phyloP scores from a whole-genome alignment of 2,113 vertebrate species.

The Cephalophus harveyi region DNA sequence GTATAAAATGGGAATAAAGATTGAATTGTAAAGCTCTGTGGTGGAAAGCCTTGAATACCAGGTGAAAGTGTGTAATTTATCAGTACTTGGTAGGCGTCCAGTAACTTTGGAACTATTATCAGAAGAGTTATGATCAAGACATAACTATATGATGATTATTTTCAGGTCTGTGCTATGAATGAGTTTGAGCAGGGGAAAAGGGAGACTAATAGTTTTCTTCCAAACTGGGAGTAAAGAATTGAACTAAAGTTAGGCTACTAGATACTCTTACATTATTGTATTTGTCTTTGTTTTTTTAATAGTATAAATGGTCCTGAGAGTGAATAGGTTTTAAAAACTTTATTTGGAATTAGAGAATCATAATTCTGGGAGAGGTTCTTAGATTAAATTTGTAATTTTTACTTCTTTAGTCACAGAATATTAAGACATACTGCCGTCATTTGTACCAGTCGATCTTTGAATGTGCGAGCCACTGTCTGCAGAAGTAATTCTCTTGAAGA shows the following conservation, averaged over 20 bases:
- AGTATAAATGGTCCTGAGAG: not conserved
- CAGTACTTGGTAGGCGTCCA: not conserved
- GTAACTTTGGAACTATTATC: not conserved
- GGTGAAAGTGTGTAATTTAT: not conserved
- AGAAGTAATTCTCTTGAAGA: constrained; percentile 91
- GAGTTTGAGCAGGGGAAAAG: not conserved
- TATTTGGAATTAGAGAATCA: constrained; percentile 42
- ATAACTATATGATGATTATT: not conserved
- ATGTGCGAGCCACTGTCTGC: constrained; percentile 88
- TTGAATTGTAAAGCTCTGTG: not conserved
- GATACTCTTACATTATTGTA: not conserved
- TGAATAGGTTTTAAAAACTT: constrained; percentile 15
- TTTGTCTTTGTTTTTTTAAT: not conserved
- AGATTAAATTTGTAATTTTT: constrained; percentile 37
- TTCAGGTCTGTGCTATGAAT: not conserved
- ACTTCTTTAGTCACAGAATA: constrained; percentile 89
- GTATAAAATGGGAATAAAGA: not conserved
- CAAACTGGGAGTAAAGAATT: constrained; percentile 17
- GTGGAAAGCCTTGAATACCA: not conserved
- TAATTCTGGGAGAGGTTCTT: not conserved
- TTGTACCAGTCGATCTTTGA: constrained; percentile 95
- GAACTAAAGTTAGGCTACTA: not conserved
- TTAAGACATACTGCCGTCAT: constrained; percentile 95
- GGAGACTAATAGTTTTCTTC: not conserved
- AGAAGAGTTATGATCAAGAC: not conserved